Evolutionary conservation across 2,113 vertebrate species (phyloP).

Genomic region (Malurus alboscapulatus): DNA sequence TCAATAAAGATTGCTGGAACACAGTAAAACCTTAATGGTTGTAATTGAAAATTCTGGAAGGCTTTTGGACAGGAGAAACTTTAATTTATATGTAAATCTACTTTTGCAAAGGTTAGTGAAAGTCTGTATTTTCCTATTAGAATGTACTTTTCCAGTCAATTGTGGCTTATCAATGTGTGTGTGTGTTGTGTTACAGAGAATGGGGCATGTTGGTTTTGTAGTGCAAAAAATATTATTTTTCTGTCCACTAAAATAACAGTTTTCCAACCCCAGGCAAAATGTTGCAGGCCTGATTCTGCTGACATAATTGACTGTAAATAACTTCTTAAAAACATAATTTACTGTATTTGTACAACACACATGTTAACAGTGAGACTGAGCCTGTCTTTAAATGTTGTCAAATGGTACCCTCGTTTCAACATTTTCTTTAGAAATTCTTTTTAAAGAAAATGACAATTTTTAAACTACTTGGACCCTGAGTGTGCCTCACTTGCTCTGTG

Average conservation of each 20-base stretch:
- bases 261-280: background rate
- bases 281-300: background rate
- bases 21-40: background rate
- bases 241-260: background rate
- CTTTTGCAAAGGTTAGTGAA: background rate
- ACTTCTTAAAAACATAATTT: background rate
- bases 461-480: no score
- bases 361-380: background rate
- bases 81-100: conserved; percentile 32
- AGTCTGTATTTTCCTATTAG: background rate
- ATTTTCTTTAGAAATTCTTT: background rate
- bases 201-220: background rate
- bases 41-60: background rate
- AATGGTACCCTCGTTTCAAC: background rate
- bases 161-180: background rate
- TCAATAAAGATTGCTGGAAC: background rate
- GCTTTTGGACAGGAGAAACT: background rate
- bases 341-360: rapidly evolving
- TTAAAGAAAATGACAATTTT: background rate
- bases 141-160: background rate
- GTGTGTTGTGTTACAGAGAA: background rate
- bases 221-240: background rate
- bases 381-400: background rate
- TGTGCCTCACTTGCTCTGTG: background rate
- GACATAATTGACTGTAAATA: background rate